These are phyloP conservation scores for Sanderia malayensis DNA, from an alignment of 30 jellyfish, hydroid and myxozoan genomes.

Conservation along the genomic window DNA sequence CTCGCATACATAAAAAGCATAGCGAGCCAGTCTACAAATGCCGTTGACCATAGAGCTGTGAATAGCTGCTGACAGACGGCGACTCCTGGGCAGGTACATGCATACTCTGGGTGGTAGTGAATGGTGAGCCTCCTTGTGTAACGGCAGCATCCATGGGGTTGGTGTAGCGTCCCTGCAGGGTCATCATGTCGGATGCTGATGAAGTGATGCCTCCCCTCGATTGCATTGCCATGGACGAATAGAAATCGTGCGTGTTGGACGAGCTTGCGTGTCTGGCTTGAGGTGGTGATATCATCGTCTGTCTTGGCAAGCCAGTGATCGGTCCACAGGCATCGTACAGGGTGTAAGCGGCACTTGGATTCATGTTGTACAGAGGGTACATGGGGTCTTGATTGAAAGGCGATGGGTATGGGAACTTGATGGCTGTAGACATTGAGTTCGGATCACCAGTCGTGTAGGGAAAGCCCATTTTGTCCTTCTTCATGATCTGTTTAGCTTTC, in stretches of 20 bases:
- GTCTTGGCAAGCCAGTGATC: constrained; percentile 70
- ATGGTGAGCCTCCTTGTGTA: constrained; percentile 59
- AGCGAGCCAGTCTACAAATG: constrained; percentile 61
- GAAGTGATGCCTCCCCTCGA: constrained; percentile 63
- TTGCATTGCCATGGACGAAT: constrained; percentile 85
- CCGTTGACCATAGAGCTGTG: constrained; percentile 75
- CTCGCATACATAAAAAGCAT: too few relatives aligned
- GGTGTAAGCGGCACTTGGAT: constrained; percentile 87
- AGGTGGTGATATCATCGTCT: constrained; percentile 82
- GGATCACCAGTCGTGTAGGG: constrained; percentile 93
- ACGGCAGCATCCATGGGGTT: constrained; percentile 81
- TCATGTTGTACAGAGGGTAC: constrained; percentile 94
- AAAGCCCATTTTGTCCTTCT: constrained; percentile 95
- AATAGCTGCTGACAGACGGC: constrained; percentile 63
- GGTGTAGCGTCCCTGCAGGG: constrained; percentile 66
- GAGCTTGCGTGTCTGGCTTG: constrained; percentile 68
- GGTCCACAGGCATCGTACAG: constrained; percentile 69
- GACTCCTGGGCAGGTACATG: constrained; percentile 67
- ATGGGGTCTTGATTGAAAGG: constrained; percentile 93
- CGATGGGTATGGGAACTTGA: constrained; percentile 95
- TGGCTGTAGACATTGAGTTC: constrained; percentile 72
- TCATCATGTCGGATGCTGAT: constrained; percentile 72
- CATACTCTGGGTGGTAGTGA: constrained; percentile 78
- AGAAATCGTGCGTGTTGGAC: constrained; percentile 73
- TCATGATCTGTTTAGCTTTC: constrained; percentile 88